Percentiles rank a stretch among this genome's conserved stretches.
Conservation (phyloP, 2,797 vertebrate species). For the Crocodylus rhombifer region DNA sequence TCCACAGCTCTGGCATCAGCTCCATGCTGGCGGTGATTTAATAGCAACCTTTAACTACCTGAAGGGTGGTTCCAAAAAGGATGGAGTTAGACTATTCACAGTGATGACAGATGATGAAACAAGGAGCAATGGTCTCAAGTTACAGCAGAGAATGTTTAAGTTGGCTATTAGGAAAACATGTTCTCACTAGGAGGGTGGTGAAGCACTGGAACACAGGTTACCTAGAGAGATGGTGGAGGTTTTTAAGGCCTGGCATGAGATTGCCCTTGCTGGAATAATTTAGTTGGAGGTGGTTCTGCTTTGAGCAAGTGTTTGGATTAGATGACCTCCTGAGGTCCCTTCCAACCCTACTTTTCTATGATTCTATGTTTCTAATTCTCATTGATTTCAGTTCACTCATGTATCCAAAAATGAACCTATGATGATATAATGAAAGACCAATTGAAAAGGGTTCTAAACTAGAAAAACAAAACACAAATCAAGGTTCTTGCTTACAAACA, state of each 20-base stretch:
- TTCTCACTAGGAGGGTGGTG: background rate
- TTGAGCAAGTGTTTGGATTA: background rate
- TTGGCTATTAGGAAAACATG: background rate
- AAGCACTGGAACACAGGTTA: background rate
- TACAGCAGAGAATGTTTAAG: background rate
- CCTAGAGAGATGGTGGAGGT: background rate
- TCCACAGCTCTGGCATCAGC: no score
- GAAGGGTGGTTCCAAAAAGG: background rate
- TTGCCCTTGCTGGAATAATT: background rate
- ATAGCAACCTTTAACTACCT: background rate
- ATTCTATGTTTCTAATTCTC: background rate
- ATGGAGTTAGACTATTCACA: background rate
- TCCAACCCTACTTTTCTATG: background rate
- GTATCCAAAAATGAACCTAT: no score
- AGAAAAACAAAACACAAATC: no score
- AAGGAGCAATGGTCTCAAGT: background rate
- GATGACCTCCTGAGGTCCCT: background rate
- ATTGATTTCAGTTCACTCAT: no score
- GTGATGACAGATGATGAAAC: background rate
- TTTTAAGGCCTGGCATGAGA: background rate
- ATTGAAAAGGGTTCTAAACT: no score
- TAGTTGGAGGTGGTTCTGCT: accelerated
- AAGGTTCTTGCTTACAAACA: no score
- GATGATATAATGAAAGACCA: no score
- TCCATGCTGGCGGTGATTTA: background rate